A percentile compares a stretch with the other conserved stretches of the same genome.
These are phyloP conservation scores for Drosophila parthenogenetica DNA, from an alignment of 2,888 invertebrate genomes.

Conservation along the genomic window DNA sequence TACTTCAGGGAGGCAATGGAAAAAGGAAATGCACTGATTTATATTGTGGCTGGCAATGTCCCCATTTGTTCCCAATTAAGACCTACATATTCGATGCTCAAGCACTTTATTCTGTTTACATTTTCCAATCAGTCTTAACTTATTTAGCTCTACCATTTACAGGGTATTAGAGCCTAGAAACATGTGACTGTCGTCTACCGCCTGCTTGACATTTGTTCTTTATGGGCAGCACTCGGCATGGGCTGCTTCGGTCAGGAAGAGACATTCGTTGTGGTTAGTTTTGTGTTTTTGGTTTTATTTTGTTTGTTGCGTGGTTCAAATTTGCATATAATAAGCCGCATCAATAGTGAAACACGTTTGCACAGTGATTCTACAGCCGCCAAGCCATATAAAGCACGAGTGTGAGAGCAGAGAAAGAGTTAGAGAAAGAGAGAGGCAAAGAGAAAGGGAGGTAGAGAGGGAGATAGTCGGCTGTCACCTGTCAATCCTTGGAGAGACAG, in stretches of 20 bases:
- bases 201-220: conserved; percentile 78
- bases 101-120: too few species aligned
- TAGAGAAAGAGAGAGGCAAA: background rate
- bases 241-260: conserved; percentile 32
- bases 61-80: too few species aligned
- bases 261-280: conserved; percentile 51
- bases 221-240: conserved; percentile 75
- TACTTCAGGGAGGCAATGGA: too few species aligned
- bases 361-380: conserved; percentile 61
- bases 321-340: conserved; percentile 85
- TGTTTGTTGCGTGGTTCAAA: conserved; percentile 71
- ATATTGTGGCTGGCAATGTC: too few species aligned
- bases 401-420: conserved; percentile 21
- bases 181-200: conserved; percentile 50
- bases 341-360: conserved; percentile 83
- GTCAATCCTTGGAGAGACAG: conserved; percentile 64
- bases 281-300: conserved; percentile 6
- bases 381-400: conserved; percentile 40
- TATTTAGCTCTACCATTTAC: background rate
- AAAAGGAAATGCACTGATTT: too few species aligned
- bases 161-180: conserved; percentile 37
- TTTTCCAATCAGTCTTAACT: too few species aligned
- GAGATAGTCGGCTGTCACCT: conserved; percentile 65
- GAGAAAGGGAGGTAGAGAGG: conserved; percentile 16
- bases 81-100: too few species aligned